A percentile compares a stretch with the other conserved stretches of the same genome.
Conservation (phyloP, 2,113 vertebrate species). For the Psilopogon haemacephalus region DNA sequence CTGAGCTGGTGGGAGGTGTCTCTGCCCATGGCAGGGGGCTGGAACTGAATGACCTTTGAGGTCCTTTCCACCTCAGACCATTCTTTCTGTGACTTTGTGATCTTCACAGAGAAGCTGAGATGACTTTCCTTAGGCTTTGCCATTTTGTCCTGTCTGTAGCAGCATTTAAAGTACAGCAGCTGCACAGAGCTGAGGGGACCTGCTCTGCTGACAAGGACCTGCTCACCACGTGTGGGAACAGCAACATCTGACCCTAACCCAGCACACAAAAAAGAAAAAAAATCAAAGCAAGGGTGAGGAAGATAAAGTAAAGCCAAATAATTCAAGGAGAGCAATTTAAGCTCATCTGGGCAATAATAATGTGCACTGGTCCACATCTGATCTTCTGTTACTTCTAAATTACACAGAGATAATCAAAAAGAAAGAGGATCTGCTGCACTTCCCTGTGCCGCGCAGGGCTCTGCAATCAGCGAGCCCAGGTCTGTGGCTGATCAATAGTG, state of each 20-base stretch:
- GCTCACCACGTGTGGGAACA: not conserved
- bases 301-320: constrained; percentile 66
- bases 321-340: constrained; percentile 60
- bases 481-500: not conserved
- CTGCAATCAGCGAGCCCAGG: constrained; percentile 8
- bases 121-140: not conserved
- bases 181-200: rapidly evolving
- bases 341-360: constrained; percentile 49
- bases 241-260: not conserved
- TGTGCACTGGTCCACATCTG: constrained; percentile 42
- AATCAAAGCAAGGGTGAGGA: constrained; percentile 21
- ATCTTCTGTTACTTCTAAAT: constrained; percentile 56
- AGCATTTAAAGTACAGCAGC: not conserved
- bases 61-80: no score
- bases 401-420: constrained; percentile 66
- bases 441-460: not conserved
- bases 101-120: not conserved
- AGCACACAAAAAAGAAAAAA: not conserved
- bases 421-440: constrained; percentile 41
- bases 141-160: not conserved
- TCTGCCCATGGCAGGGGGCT: no score
- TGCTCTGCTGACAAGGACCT: not conserved
- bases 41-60: no score
- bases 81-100: no score
- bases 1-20: no score